phyloP scores from a whole-genome alignment of 2,797 vertebrate species.

The Microcaecilia unicolor region DNA sequence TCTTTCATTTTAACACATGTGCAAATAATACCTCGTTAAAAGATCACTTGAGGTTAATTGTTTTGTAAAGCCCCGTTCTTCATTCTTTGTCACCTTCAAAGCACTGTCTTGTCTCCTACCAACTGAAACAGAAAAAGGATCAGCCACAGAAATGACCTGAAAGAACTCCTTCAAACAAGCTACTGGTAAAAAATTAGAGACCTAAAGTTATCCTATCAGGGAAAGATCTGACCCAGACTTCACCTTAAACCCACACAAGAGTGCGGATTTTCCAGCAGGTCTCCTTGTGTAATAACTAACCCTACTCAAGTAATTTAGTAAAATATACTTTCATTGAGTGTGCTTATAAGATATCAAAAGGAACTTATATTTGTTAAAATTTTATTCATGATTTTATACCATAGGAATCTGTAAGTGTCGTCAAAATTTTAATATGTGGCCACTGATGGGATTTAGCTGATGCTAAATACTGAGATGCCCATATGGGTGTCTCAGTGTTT shows the following conservation, averaged over 20 bases:
- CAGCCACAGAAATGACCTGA: not conserved
- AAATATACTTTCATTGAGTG: no score
- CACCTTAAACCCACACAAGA: constrained; percentile 30
- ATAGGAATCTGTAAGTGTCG: no score
- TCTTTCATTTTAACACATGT: constrained; percentile 44
- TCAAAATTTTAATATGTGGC: no score
- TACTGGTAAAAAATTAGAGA: not conserved
- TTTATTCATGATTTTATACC: no score
- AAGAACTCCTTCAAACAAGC: not conserved
- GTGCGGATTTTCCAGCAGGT: no score
- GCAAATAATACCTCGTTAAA: constrained; percentile 26
- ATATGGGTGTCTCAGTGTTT: no score
- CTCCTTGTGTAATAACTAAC: no score
- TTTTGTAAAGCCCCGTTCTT: constrained; percentile 36
- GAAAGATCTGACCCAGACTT: constrained; percentile 21
- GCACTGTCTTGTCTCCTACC: constrained; percentile 25
- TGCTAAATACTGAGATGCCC: no score
- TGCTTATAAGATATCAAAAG: no score
- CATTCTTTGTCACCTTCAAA: constrained; percentile 48
- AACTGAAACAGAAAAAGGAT: constrained; percentile 14
- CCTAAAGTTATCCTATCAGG: constrained; percentile 10
- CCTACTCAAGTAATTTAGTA: no score
- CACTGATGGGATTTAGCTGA: no score
- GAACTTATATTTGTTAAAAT: no score
- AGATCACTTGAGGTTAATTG: constrained; percentile 37